Base-by-base conservation (phyloP, 1,140 invertebrate genomes). In the Scaptomyza montana region DNA sequence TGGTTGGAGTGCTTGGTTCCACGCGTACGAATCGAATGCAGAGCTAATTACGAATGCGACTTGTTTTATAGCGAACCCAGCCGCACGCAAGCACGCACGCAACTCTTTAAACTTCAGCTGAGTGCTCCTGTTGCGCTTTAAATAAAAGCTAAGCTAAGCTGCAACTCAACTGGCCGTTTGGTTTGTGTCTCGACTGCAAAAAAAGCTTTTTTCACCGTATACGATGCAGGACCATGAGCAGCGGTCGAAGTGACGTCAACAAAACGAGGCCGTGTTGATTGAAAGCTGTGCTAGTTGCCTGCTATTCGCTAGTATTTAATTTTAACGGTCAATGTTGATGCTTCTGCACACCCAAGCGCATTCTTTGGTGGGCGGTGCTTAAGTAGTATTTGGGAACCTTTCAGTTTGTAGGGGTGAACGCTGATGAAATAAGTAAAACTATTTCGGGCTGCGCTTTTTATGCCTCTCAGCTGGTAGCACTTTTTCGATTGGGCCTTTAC, bases 21-120 rank as follows among this genome's bases (percentile, higher is more conserved):
- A 86, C 86, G 82, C 82, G 82, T 76, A 80, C 68, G 78, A 74
- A 87, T 82, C 82, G 78, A 86, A 86, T 86, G 82, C 71, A 77
- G 43, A 46, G 59, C 2, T 12, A 10, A 61, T 60, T 54, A 77
- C 75, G 56, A 41, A 36, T 64, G 56, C 84, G 56, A 89, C 78
- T 76, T 54, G 65, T 81, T 86, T 86, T 86, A 86, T 86, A 86
- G 78, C 65, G 63, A 71, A 39, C 67, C 50, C 80, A 80, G 80
- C 77, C 28, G 68, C 16, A 7, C 25, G 8, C 19, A 16, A 7
- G 51, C 62, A 46, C 19, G 49, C 53, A 39, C 59, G 53, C 49
- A 33, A 41, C 43, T 64, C 28, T 64, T 81, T 81, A 74, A 87
- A 87, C 75, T 80, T 81, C 82, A 81, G 87, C 70, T 81, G 74